Base-by-base conservation (phyloP, 2,113 vertebrate species). In the Mus pahari region DNA sequence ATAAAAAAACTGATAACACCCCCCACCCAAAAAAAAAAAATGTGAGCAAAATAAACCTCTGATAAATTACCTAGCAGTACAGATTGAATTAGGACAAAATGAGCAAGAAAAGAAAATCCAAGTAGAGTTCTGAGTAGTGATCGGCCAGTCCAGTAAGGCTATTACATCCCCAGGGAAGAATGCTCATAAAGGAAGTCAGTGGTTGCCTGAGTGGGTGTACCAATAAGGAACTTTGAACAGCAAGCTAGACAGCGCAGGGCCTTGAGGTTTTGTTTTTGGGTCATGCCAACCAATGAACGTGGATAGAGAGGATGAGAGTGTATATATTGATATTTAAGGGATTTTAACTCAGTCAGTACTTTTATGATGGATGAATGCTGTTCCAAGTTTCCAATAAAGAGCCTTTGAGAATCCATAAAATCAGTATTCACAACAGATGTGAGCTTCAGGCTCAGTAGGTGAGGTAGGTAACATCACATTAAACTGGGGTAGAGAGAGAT, bases 331-430 rank as follows among this genome's bases (percentile, higher is more conserved):
- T 45, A 48, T 31, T 28, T 92, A 62, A 89, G 79, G 87, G 55
- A 91, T 87, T n/a, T 86, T 26, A 93, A 91, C 42, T 90, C 93
- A 71, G 24, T 53, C 62, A 77, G 71, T 55, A 53, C 86, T 86
- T 92, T 73, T 79, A 92, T 66, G 50, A 83, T n/a, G 24, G 31
- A 39, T 1, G 6, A 71, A 22, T 2, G 22, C 45, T 31, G 1
- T 78, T 82, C 71, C 28, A 17, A 48, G 70, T 19, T 6, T 97
- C 39, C 16, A 74, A 70, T 10, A 81, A 58, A 53, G 26, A 92
- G 39, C 28, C 45, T 73, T 53, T 50, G 77, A 71, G 22, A 31
- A 58, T 91, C 55, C 55, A 73, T 24, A 70, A 64, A 77, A 58
- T 42, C 58, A 39, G n/a, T 11, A 50, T 2, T 33, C 19, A 88